Conservation (phyloP, 1,140 invertebrate species). For the Cydia splendana region DNA sequence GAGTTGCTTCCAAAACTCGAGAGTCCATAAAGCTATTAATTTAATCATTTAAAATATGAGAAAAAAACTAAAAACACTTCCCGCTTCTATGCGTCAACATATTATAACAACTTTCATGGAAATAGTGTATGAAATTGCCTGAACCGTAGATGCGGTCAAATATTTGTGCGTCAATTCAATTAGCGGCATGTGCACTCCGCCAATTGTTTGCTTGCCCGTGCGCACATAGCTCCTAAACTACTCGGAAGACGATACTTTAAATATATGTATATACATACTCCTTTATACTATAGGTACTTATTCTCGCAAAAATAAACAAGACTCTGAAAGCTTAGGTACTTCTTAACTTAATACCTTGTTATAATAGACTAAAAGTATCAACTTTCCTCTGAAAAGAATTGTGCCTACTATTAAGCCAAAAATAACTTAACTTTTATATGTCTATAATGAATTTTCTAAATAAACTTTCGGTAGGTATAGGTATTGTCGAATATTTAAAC, state of each 20-base stretch:
- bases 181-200: conserved; percentile 37
- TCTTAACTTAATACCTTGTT: too few relatives aligned
- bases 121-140: conserved; percentile 2
- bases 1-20: too few relatives aligned
- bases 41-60: not conserved
- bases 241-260: not conserved
- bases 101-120: not conserved
- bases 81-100: not conserved
- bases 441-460: too few relatives aligned
- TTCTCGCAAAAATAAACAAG: too few relatives aligned
- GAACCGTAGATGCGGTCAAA: conserved; percentile 37
- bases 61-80: not conserved
- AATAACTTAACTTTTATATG: too few relatives aligned
- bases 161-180: conserved; percentile 53
- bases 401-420: too few relatives aligned
- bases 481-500: not conserved
- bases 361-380: too few relatives aligned
- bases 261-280: not conserved
- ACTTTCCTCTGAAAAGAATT: too few relatives aligned
- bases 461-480: too few relatives aligned
- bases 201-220: not conserved
- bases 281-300: not conserved
- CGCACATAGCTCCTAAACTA: not conserved
- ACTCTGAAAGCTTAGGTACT: too few relatives aligned
- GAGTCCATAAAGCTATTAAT: too few relatives aligned